A percentile compares a stretch with the other conserved stretches of the same genome.
phyloP scores from a whole-genome alignment of 2,113 vertebrate species.

The Sardina pilchardus region DNA sequence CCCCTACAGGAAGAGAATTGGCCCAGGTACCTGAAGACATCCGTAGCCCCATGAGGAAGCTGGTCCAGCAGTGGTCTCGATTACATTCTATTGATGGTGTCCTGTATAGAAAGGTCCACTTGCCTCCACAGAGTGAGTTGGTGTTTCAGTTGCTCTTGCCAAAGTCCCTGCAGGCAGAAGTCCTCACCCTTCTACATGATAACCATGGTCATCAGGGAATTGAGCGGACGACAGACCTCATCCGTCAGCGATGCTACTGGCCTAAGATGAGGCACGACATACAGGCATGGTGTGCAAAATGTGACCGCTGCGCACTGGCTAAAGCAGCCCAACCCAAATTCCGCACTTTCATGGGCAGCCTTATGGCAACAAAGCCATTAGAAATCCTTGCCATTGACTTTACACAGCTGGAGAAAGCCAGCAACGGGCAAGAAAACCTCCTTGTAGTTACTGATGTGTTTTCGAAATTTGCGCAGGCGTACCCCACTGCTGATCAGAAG shows the following conservation, averaged over 20 bases:
- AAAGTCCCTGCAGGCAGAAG: not conserved
- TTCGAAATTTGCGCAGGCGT: too few species aligned
- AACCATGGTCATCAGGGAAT: not conserved
- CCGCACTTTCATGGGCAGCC: not conserved
- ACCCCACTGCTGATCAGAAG: too few species aligned
- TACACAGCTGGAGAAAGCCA: not conserved
- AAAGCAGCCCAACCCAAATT: not conserved
- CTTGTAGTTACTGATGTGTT: not conserved
- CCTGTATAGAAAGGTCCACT: not conserved
- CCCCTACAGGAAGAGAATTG: not conserved
- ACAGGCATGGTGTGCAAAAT: not conserved
- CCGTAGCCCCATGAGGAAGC: not conserved
- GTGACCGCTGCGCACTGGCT: not conserved
- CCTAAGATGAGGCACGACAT: not conserved
- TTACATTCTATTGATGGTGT: not conserved
- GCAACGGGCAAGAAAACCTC: not conserved
- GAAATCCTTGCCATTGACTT: not conserved
- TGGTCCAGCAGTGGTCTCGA: not conserved
- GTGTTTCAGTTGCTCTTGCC: not conserved
- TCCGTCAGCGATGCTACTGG: not conserved
- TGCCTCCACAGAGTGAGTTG: not conserved
- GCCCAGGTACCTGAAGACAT: not conserved
- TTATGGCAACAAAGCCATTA: not conserved
- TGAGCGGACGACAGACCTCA: not conserved
- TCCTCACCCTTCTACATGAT: not conserved